These are phyloP conservation scores for Drosophila hydei DNA, from an alignment of 1,140 invertebrate genomes.

Conservation along the genomic window DNA sequence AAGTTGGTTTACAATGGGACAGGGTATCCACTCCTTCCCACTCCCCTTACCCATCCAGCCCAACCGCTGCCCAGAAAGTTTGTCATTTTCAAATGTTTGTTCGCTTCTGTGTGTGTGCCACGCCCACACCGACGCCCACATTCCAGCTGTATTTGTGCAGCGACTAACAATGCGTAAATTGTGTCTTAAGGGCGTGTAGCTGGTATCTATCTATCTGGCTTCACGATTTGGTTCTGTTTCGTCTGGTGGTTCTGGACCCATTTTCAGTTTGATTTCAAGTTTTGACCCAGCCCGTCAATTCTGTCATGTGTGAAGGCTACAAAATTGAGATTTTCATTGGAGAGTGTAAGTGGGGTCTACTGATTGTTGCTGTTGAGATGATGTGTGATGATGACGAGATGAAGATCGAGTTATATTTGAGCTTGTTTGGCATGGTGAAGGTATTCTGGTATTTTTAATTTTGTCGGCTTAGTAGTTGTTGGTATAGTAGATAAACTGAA, in stretches of 20 bases:
- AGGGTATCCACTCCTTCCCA: neutral
- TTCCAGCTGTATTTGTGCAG: conserved; percentile 64
- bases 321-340: neutral
- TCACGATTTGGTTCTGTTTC: conserved; percentile 41
- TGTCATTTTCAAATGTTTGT: conserved; percentile 67
- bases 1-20: conserved; percentile 32
- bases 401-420: neutral
- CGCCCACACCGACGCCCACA: conserved; percentile 29
- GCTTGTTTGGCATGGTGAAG: neutral
- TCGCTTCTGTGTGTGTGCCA: neutral
- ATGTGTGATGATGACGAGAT: neutral
- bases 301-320: conserved; percentile 1
- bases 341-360: neutral
- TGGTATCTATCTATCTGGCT: conserved; percentile 31
- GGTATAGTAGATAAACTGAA: too few species aligned
- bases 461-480: neutral
- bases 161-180: conserved; percentile 66
- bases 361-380: neutral
- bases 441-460: neutral
- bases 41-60: too few species aligned
- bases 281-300: neutral
- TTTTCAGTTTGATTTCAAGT: conserved; percentile 3
- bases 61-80: conserved; percentile 43
- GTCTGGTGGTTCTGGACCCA: conserved; percentile 26
- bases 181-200: conserved; percentile 67